These are phyloP conservation scores for Apostichopus californicus DNA, from an alignment of 35 echinoderm and acorn worm genomes.

Conservation along the genomic window DNA sequence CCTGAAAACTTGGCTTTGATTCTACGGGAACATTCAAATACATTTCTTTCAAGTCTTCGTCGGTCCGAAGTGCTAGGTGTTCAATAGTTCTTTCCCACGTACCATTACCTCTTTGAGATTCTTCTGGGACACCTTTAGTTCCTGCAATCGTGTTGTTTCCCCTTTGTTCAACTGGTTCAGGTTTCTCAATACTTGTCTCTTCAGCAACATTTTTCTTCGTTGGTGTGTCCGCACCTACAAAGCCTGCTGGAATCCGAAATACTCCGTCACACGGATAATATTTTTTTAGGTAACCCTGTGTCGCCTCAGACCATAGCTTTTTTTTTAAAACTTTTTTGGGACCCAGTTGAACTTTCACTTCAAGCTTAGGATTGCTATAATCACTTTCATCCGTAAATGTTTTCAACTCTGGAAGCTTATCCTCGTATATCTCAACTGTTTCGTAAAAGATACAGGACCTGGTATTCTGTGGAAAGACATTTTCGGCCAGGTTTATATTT, in stretches of 20 bases:
- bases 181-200: background rate
- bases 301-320: background rate
- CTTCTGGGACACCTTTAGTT: background rate
- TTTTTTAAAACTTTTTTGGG: background rate
- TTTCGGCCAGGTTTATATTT: too few relatives aligned
- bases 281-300: background rate
- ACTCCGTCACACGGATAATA: constrained; percentile 4
- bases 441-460: too few relatives aligned
- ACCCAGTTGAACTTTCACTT: background rate
- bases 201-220: background rate
- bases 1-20: background rate
- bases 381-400: background rate
- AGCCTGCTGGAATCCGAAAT: constrained; percentile 4
- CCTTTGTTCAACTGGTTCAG: background rate
- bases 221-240: background rate
- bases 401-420: too few relatives aligned
- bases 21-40: background rate
- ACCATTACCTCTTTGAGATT: background rate
- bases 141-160: background rate
- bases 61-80: background rate
- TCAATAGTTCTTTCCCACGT: background rate
- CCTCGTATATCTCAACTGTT: too few relatives aligned
- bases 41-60: background rate
- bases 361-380: background rate
- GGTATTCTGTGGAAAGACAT: too few relatives aligned